Conservation (phyloP, 2,113 vertebrate species). For the Potamarius usumacintae region DNA sequence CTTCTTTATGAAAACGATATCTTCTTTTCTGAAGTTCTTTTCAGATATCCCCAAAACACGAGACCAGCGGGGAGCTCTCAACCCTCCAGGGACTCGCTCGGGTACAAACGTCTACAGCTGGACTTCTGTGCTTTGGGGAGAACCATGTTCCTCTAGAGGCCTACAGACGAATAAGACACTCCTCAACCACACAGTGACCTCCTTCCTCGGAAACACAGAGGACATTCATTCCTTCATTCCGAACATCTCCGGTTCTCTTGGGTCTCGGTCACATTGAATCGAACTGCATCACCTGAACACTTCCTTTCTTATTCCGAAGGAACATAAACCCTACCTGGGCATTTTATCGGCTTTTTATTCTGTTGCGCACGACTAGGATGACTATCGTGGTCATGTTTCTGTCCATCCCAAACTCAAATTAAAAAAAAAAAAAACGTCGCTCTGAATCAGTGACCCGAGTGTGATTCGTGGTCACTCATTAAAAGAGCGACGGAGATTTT, state of each 20-base stretch:
- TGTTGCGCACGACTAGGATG: no score
- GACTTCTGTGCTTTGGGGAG: background rate
- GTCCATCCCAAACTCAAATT: background rate
- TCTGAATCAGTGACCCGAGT: constrained; percentile 40
- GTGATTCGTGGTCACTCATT: constrained; percentile 37
- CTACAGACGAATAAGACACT: background rate
- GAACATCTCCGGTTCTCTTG: background rate
- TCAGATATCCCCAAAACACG: background rate
- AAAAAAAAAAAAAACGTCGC: background rate
- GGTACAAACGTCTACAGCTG: background rate
- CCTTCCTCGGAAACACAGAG: background rate
- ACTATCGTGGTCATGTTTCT: background rate
- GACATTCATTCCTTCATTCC: no score
- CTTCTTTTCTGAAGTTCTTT: no score
- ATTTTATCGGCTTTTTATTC: background rate
- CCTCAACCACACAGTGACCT: background rate
- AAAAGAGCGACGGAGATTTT: constrained; percentile 15
- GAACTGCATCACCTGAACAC: background rate
- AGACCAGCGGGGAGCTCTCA: background rate
- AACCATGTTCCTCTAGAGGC: background rate
- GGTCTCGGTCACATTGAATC: background rate
- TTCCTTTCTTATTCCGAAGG: background rate
- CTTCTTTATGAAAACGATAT: no score
- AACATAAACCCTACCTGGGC: background rate
- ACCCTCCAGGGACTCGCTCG: background rate